phyloP scores from a whole-genome alignment of 2,797 vertebrate genomes.

The Octomys mimax region DNA sequence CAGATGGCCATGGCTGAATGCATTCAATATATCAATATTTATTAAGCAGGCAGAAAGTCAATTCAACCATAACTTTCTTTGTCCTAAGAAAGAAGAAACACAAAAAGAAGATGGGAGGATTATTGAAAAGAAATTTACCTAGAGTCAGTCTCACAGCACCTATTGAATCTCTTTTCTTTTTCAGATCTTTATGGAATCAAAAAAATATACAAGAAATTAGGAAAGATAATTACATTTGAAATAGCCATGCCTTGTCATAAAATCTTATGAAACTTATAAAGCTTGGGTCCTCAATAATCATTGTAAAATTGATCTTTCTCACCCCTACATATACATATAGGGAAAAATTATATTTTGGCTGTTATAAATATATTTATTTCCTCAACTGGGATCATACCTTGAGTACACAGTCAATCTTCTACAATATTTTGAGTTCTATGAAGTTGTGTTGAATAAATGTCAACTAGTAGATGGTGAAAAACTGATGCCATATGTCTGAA shows the following conservation, averaged over 20 bases:
- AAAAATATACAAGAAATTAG: conserved; percentile 58
- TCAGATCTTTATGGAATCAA: conserved; percentile 65
- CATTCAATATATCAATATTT: conserved; percentile 88
- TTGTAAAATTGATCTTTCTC: background rate
- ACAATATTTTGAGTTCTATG: background rate
- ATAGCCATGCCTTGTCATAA: conserved; percentile 35
- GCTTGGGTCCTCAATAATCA: background rate
- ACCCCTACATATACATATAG: background rate
- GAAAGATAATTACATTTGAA: conserved; percentile 64
- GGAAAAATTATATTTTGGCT: background rate
- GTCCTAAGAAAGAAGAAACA: conserved; percentile 83
- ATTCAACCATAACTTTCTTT: conserved; percentile 85
- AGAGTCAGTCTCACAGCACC: conserved; percentile 59
- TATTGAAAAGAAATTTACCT: conserved; percentile 69
- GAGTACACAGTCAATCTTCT: background rate
- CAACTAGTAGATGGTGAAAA: background rate
- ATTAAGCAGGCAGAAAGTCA: conserved; percentile 89
- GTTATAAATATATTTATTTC: background rate
- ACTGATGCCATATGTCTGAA: background rate
- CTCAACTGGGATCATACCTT: background rate
- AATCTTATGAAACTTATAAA: conserved; percentile 26
- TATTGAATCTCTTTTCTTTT: conserved; percentile 47
- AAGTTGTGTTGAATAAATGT: background rate
- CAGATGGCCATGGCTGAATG: conserved; percentile 77
- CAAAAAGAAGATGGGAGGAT: conserved; percentile 71